Base-by-base conservation (phyloP, 2,113 vertebrate genomes). In the Nettapus auritus region DNA sequence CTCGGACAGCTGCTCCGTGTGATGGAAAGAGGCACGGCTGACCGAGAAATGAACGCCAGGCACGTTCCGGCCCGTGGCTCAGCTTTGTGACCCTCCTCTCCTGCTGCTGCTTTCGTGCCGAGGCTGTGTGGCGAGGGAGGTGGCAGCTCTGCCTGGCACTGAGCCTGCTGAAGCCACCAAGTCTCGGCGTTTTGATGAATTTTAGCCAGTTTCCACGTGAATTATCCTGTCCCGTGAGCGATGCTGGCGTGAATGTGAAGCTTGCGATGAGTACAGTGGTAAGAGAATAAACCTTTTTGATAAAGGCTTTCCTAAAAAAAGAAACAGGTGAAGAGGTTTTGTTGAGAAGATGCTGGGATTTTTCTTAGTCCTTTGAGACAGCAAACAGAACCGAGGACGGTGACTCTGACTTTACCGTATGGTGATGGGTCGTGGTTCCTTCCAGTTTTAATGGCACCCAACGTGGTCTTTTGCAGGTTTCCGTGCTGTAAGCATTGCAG, bases 1-100 rank as follows among this genome's bases (percentile, higher is more conserved):
- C 66, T 85, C 75, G 88, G 86, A 42, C 93, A 95, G 77, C 91
- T 90, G 81, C 44, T 80, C 33, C 69, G 36, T 16, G 42, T 10
- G 87, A 7, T 93, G 88, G 50, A 40, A 89, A 77, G 89, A 73
- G 33, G 73, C 59, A 52, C 29, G 50, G 50, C 84, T 77, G 89
- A 53, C 48, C 52, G 22, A 28, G 88, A 53, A 2, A 3, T 15
- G 69, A 74, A 53, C 22, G 52, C 34, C 9, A 66, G 75, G 82
- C 62, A 31, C 19, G 33, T 9, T 56, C 2, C 52, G n/a, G 48
- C 13, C 52, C 57, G 17, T 52, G 86, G 79, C 79, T 36, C 6
- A 21, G 71, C 70, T 56, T 48, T 77, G 2, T 5, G 9, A 34
- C 62, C 69, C 75, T 53, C 9, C 7, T 59, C 16, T 50, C 2